These are phyloP conservation scores for Brenthis daphne DNA, from an alignment of 2,888 invertebrate genomes.

Conservation along the genomic window DNA sequence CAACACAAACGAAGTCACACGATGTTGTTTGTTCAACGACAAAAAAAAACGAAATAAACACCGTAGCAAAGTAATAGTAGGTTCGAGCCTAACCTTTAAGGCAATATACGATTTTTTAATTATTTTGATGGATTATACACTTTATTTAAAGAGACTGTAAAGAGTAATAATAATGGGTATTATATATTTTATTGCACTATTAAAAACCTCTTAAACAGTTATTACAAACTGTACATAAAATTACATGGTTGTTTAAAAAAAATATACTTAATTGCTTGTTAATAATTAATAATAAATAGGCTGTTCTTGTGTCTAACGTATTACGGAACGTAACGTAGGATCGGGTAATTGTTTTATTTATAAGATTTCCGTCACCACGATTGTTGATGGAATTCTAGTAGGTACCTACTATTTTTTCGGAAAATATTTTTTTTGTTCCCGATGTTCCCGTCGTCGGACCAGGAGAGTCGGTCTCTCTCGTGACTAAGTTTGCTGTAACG, in stretches of 20 bases:
- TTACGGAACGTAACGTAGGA: too few species aligned
- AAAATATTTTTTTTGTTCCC: too few species aligned
- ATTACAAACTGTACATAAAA: slow-evolving; percentile 23
- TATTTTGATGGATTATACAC: slow-evolving; percentile 37
- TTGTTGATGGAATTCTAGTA: too few species aligned
- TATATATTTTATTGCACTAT: slow-evolving; percentile 21
- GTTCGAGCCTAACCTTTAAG: background rate
- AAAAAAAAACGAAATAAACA: background rate
- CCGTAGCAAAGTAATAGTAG: slow-evolving; percentile 3
- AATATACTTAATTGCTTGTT: slow-evolving; percentile 5
- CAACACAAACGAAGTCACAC: too few species aligned
- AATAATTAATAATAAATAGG: background rate
- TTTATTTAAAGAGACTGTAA: slow-evolving; percentile 34
- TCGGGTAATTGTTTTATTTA: too few species aligned
- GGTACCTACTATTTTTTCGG: too few species aligned
- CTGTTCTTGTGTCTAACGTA: too few species aligned
- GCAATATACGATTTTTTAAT: slow-evolving; percentile 26
- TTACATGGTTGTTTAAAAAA: slow-evolving; percentile 5
- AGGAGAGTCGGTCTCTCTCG: too few species aligned
- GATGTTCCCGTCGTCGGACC: too few species aligned
- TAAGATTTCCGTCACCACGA: too few species aligned
- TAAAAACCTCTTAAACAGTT: slow-evolving; percentile 20
- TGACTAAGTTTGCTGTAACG: too few species aligned
- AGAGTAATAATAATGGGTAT: slow-evolving; percentile 23
- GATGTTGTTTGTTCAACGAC: background rate